Percentiles rank a stretch among this genome's conserved stretches.
These are phyloP conservation scores for Phenganax stokvisi DNA, from an alignment of 92 coral and sea anemone genomes.

Conservation along the genomic window DNA sequence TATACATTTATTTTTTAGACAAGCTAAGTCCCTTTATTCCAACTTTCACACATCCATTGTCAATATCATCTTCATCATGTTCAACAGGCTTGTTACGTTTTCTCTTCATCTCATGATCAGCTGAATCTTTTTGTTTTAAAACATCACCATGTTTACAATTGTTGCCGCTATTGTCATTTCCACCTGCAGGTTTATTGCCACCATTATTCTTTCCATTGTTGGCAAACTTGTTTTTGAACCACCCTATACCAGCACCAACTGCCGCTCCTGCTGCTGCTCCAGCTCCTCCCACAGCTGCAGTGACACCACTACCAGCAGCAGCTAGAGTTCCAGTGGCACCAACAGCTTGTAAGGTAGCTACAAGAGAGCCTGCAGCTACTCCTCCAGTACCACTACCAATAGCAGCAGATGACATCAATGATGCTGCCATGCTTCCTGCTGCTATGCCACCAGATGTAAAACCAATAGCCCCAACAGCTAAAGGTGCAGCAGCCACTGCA, in stretches of 20 bases:
- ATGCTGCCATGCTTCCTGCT: slow-evolving; percentile 21
- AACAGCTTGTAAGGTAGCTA: slow-evolving; percentile 39
- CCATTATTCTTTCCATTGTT: neutral
- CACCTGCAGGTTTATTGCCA: neutral
- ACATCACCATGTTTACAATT: slow-evolving; percentile 12
- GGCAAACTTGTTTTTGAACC: slow-evolving; percentile 1
- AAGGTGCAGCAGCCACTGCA: slow-evolving; percentile 18
- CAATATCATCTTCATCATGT: neutral
- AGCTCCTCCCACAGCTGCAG: slow-evolving; percentile 14
- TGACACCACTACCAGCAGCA: slow-evolving; percentile 15
- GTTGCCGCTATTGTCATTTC: neutral
- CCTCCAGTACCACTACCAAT: slow-evolving; percentile 24
- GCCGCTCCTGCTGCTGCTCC: slow-evolving; percentile 27
- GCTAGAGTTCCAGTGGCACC: slow-evolving; percentile 36
- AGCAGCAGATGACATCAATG: slow-evolving; percentile 37
- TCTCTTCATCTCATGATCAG: neutral
- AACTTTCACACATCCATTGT: neutral
- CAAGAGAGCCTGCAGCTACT: slow-evolving; percentile 26
- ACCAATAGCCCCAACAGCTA: slow-evolving; percentile 17
- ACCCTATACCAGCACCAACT: slow-evolving; percentile 12
- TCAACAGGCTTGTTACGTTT: neutral
- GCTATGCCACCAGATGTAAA: slow-evolving; percentile 34
- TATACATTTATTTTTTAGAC: too few species aligned
- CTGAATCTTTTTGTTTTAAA: neutral
- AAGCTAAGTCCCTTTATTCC: neutral